These are phyloP conservation scores for Daktulosphaira vitifoliae DNA, from an alignment of 1,140 invertebrate species.

Conservation along the genomic window DNA sequence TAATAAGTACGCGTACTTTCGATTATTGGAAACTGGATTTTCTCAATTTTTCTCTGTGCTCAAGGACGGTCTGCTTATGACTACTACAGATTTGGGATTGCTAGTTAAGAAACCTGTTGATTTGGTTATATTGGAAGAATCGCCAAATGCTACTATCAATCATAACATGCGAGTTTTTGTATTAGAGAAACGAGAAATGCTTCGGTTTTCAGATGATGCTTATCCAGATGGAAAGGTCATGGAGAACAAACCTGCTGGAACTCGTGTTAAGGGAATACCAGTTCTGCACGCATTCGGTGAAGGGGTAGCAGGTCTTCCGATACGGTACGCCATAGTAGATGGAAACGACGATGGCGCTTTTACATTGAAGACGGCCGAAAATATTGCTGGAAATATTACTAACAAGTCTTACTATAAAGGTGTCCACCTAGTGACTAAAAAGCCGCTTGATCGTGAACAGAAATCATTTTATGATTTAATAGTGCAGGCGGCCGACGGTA, in stretches of 20 bases:
- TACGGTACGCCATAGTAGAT: conserved; percentile 55
- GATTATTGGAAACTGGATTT: conserved; percentile 63
- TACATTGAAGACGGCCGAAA: conserved; percentile 47
- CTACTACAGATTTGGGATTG: conserved; percentile 68
- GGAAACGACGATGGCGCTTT: conserved; percentile 62
- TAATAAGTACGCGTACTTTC: conserved; percentile 51
- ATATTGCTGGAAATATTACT: conserved; percentile 42
- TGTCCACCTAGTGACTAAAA: conserved; percentile 60
- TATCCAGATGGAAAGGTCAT: conserved; percentile 55
- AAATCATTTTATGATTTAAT: conserved; percentile 59
- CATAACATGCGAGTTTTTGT: conserved; percentile 73
- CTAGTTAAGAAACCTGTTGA: conserved; percentile 70
- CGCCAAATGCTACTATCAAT: conserved; percentile 64
- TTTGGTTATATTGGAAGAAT: conserved; percentile 69
- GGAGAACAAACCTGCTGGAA: conserved; percentile 65
- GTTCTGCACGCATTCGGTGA: conserved; percentile 49
- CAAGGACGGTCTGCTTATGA: conserved; percentile 82
- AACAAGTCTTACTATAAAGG: conserved; percentile 51
- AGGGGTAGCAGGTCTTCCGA: conserved; percentile 39
- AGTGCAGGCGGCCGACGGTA: conserved; percentile 63
- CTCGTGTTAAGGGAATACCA: conserved; percentile 57
- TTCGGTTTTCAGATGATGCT: conserved; percentile 61
- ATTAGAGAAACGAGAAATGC: conserved; percentile 66
- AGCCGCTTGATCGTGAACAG: conserved; percentile 62
- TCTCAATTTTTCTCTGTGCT: conserved; percentile 77